Evolutionary conservation across 2,888 invertebrate genomes (phyloP), one percentile per base, ranked within the genome.

Genomic region (Pristionchus fissidentatus): DNA sequence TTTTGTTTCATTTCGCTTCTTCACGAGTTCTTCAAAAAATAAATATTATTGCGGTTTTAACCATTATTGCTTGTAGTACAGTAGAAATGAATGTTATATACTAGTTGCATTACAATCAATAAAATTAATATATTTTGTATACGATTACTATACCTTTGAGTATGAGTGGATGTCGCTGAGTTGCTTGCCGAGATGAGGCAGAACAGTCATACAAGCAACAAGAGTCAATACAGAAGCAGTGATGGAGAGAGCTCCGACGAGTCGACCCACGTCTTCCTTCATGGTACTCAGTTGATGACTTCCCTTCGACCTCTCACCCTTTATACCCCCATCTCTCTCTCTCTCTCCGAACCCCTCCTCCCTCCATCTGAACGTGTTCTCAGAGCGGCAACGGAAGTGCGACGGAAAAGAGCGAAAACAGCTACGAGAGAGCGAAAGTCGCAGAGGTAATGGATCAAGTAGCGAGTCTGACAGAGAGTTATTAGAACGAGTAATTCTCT

Each of bases 381-480:
- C 38, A 52, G n/a, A n/a, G 79, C 57, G 52, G 52, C 5, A 26
- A 43, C 8, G 55, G 57, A 38, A 79, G 79, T 79, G 79, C 79
- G 79, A 79, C 79, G 79, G 57, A 79, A 41, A 79, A 73, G 41
- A 43, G 41, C 49, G 73, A 46, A 77, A 49, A 77, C 49, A 77
- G 49, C 49, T n/a, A n/a, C n/a, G 32, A 29, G 29, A 32, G 49
- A 22, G 8, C 8, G 70, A 41, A 70, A 70, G 38, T 41, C 10
- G 19, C 70, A 49, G 4, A 32, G 75, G 49, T 77, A 77, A 49
- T 77, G 49, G 49, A 77, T 46, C 49, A 49, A 49, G 49, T 49
- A 46, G 49, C 46, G 75, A 77, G 75, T 46, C 29, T 22, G 32
- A 22, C 19, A 13, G 19, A 15, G 43, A 41, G 75, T 77, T 46